These are phyloP conservation scores for Parotocinclus haroldoi DNA, from an alignment of 2,797 vertebrate species.

Conservation along the genomic window DNA sequence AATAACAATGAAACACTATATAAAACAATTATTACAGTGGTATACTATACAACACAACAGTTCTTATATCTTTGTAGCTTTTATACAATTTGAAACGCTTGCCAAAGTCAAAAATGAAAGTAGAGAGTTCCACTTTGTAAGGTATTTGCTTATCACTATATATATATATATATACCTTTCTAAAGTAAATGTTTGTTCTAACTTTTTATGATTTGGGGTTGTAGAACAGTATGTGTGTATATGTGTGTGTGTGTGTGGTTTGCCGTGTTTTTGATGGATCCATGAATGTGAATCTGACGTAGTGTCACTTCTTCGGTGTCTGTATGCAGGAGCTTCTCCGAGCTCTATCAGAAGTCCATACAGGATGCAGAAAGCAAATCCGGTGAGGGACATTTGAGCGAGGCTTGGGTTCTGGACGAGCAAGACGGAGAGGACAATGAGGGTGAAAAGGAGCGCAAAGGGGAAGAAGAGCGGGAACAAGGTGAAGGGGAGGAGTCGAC, in stretches of 20 bases:
- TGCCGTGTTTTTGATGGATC: not conserved
- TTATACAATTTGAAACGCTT: no score
- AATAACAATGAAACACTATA: no score
- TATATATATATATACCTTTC: no score
- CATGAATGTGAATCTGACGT: not conserved
- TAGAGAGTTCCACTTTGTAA: no score
- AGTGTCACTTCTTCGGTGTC: not conserved
- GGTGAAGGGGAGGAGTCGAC: conserved; percentile 45
- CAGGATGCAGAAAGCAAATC: conserved; percentile 79
- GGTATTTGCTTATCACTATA: no score
- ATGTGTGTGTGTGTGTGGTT: not conserved
- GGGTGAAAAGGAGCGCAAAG: conserved; percentile 18
- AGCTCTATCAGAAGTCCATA: conserved; percentile 86
- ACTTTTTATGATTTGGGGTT: no score
- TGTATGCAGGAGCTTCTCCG: conserved; percentile 81
- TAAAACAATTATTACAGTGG: no score
- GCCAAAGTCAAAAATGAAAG: no score
- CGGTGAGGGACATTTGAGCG: conserved; percentile 67
- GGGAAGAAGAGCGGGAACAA: conserved; percentile 46
- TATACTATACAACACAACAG: no score
- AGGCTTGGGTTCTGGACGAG: conserved; percentile 76
- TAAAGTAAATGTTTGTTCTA: no score
- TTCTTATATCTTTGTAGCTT: no score
- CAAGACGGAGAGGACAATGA: conserved; percentile 58
- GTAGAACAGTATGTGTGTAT: not conserved